Evolutionary conservation across 2,113 vertebrate genomes (phyloP).

Genomic region (Thryonomys swinderianus): DNA sequence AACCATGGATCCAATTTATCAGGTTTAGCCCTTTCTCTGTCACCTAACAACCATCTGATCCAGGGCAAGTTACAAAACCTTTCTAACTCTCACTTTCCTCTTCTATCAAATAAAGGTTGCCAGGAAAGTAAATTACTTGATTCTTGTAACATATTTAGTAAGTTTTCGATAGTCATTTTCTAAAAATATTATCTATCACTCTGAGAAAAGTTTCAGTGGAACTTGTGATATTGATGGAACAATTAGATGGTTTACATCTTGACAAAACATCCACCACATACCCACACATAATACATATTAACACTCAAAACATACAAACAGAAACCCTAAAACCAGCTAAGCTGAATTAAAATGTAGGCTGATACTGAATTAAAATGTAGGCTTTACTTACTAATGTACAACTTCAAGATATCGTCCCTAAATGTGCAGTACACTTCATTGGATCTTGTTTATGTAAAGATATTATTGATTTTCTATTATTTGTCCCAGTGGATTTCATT

Average conservation of each 20-base stretch:
- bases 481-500: constrained; percentile 34
- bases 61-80: neutral
- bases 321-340: constrained; percentile 13
- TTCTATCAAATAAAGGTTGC: neutral
- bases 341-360: neutral
- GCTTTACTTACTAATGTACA: neutral
- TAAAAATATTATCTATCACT: constrained; percentile 47
- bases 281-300: neutral
- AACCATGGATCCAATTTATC: neutral
- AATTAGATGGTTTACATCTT: neutral
- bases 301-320: neutral
- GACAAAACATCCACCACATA: neutral
- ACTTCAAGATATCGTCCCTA: neutral
- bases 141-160: neutral
- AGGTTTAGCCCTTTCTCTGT: neutral
- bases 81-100: neutral
- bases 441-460: constrained; percentile 9
- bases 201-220: constrained; percentile 1
- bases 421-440: constrained; percentile 1
- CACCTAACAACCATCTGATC: neutral
- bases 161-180: constrained; percentile 11
- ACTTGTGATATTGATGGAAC: neutral
- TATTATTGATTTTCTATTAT: neutral
- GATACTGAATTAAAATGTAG: constrained; percentile 4
- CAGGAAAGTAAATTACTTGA: neutral